These are phyloP conservation scores for Anastrepha obliqua DNA, from an alignment of 1,140 invertebrate species.

Conservation along the genomic window DNA sequence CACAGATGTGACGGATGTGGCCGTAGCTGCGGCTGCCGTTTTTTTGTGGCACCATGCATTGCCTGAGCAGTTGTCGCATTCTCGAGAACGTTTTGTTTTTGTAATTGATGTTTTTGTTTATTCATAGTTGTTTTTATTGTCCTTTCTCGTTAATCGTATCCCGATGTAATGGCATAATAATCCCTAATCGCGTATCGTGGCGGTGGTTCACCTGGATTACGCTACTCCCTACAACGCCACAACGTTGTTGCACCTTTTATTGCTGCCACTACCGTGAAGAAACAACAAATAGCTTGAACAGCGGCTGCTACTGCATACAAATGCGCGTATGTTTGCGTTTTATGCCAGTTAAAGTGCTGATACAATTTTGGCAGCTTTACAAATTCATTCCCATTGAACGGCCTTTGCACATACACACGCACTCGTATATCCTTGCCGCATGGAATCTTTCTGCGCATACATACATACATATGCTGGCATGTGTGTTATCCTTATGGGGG, in stretches of 20 bases:
- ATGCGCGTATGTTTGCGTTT: background rate
- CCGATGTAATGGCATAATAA: conserved; percentile 53
- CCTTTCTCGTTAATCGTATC: conserved; percentile 48
- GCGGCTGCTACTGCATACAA: background rate
- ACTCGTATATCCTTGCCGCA: conserved; percentile 28
- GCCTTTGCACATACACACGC: background rate
- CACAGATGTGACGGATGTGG: background rate
- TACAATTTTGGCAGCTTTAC: conserved; percentile 38
- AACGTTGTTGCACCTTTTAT: background rate
- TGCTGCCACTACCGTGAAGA: background rate
- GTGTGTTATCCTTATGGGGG: conserved; percentile 31
- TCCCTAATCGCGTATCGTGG: conserved; percentile 54
- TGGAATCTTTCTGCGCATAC: background rate
- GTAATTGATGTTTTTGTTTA: background rate
- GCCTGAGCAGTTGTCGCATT: background rate
- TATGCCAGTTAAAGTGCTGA: background rate
- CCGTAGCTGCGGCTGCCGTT: background rate
- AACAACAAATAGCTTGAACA: conserved; percentile 4
- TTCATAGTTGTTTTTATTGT: background rate
- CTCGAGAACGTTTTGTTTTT: background rate
- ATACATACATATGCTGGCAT: background rate
- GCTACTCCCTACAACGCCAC: background rate
- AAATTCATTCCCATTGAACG: background rate
- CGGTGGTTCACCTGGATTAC: conserved; percentile 54
- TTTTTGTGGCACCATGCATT: background rate